Evolutionary conservation across 2,113 vertebrate species (phyloP), one percentile per base, ranked within the genome.

Genomic region (Synodontis membranacea): DNA sequence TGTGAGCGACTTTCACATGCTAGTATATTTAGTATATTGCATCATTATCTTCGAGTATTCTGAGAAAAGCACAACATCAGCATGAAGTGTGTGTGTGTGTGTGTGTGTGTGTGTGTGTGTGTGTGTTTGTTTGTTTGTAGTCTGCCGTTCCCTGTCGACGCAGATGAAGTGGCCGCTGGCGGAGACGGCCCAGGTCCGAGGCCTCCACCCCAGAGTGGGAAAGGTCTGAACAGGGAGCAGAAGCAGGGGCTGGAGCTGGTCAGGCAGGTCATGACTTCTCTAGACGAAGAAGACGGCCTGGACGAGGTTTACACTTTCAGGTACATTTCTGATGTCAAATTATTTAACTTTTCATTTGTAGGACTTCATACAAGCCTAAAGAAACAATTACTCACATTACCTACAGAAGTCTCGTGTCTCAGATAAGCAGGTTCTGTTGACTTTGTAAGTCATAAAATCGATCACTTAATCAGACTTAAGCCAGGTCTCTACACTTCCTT

Each of bases 271-370:
- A 96, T 98, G 97, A 84, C 93, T 52, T 93, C 92, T 81, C 92
- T 99, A 92, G 96, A 98, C 23, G 96, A 97, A 82, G 95, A 94
- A 89, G 96, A 95, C 5, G 96, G 97, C 0, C 92, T 99, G 88
- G 96, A 97, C 81, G 94, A 99, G 87, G 94, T 99, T 88, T 96
- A 98, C 88, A 95, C 96, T 44, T 97, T 98, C 91, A 97, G 97
- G 98, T 99, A 91, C 25, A n/a, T 54, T 80, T 60, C 10, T 31
- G n/a, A 54, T 80, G 31, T 19, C 5, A 50, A 86, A 50, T 50
- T 46, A 79, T 80, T 75, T 11, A 62, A 70, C 12, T 19, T 58
- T 54, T 68, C 17, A 25, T 34, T 70, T 64, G 15, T 15, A 12
- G 11, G 12, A 66, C 6, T 70, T 39, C 9, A 34, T 39, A 70